Base-by-base conservation (phyloP, 2,797 vertebrate species). In the Vespertilio murinus region DNA sequence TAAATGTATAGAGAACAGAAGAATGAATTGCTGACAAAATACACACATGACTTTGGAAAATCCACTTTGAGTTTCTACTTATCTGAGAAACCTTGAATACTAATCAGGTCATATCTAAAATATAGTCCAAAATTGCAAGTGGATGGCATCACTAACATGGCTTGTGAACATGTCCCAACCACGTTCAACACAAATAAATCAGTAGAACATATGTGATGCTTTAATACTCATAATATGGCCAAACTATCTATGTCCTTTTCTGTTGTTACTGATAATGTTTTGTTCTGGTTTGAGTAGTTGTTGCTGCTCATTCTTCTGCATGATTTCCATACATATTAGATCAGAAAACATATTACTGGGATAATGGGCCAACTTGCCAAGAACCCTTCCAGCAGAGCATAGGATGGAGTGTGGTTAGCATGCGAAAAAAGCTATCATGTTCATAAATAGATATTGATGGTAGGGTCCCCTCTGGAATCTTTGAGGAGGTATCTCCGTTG, bases 291-390 rank as follows among this genome's bases (percentile, higher is more conserved):
- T 88, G 33, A 65, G 35, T 35, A 28, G 25, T 40, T 49, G 7
- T 75, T 45, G 5, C 35, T 80, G 6, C 82, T 54, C 8, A 22
- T 28, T 77, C 88, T 85, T 71, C 35, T 89, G 61, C 28, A 42
- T 54, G 33, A 5, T 80, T 93, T 91, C 81, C n/a, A 84, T 90
- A 52, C 80, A 69, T 33, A 67, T 83, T 80, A 56, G n/a, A n/a
- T n/a, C n/a, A n/a, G n/a, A n/a, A n/a, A n/a, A 52, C 80, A 69
- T 33, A 67, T 83, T 80, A 56, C 23, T 64, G 28, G 67, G 64
- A 40, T 88, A 38, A 59, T 47, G 33, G 18, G 38, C 64, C 5
- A 10, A 23, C 61, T 59, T 65, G 8, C 61, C 88, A 25, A 74
- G 64, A 85, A 81, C 4, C 5, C 33, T 40, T 22, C 75, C 28